These are phyloP conservation scores for Geotrupes spiniger DNA, from an alignment of 2,888 invertebrate genomes.

Conservation along the genomic window DNA sequence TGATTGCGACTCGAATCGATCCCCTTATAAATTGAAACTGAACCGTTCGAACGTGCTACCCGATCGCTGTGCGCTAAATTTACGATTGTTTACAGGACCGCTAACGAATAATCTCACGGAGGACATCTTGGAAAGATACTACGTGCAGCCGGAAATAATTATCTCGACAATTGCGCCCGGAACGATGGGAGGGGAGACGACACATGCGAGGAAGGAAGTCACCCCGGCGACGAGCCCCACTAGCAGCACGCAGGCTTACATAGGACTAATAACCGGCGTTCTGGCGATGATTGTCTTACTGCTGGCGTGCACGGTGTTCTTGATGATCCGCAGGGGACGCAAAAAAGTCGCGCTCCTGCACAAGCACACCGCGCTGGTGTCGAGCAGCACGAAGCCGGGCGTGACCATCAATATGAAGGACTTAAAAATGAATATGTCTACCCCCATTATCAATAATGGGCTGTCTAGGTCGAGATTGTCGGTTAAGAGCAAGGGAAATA, in stretches of 20 bases:
- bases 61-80: constrained; percentile 5
- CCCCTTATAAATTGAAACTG: constrained; percentile 13
- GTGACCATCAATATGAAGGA: constrained; percentile 61
- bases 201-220: constrained; percentile 55
- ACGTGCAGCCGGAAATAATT: constrained; percentile 52
- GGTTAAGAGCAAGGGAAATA: constrained; percentile 47
- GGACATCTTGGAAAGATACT: constrained; percentile 62
- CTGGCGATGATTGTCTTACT: constrained; percentile 65
- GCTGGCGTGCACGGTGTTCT: constrained; percentile 61
- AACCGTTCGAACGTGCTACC: constrained; percentile 11
- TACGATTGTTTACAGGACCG: constrained; percentile 48
- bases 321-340: constrained; percentile 64
- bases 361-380: constrained; percentile 60
- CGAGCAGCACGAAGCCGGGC: constrained; percentile 56
- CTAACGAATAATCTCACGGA: constrained; percentile 60
- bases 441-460: constrained; percentile 57
- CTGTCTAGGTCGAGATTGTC: constrained; percentile 53
- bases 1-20: constrained; percentile 7
- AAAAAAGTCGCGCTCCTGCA: constrained; percentile 61
- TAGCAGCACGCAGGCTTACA: constrained; percentile 58
- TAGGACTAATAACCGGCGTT: constrained; percentile 65
- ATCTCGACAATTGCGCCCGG: constrained; percentile 45
- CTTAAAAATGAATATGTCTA: constrained; percentile 55
- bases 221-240: constrained; percentile 59
- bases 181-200: constrained; percentile 50